Conservation (phyloP, 2,888 invertebrate genomes). For the Spodoptera exigua region DNA sequence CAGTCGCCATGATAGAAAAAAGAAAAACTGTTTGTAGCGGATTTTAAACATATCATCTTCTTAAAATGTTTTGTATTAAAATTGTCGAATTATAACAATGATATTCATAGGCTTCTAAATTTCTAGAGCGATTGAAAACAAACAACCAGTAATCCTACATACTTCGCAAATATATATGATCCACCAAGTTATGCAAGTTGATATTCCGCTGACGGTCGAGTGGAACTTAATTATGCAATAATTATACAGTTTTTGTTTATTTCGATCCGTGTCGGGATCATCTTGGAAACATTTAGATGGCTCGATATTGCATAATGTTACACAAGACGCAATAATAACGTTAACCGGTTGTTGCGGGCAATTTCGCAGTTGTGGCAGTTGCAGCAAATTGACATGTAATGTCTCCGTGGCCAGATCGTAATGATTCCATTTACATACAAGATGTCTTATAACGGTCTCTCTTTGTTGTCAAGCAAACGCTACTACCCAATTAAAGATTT, state of each 20-base stretch:
- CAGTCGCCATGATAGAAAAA: too few species aligned
- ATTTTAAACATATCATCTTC: too few species aligned
- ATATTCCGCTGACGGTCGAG: neutral
- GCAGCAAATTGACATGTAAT: neutral
- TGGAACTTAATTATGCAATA: slow-evolving; percentile 5
- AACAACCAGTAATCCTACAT: too few species aligned
- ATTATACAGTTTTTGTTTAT: slow-evolving; percentile 10
- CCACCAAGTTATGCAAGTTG: slow-evolving; percentile 1
- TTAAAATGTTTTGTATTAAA: too few species aligned
- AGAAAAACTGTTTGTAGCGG: too few species aligned
- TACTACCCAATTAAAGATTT: too few species aligned
- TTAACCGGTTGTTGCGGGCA: neutral
- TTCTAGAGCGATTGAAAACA: too few species aligned
- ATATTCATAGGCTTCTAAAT: too few species aligned
- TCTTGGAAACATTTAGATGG: slow-evolving; percentile 3
- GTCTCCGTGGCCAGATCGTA: neutral
- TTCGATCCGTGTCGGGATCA: neutral
- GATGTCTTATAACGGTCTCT: too few species aligned
- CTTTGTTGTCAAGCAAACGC: too few species aligned
- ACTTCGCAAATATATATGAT: neutral
- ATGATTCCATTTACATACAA: too few species aligned
- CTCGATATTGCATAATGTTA: slow-evolving; percentile 16
- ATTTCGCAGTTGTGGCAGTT: neutral
- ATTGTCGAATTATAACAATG: too few species aligned
- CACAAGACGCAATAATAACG: neutral